phyloP scores from a whole-genome alignment of 1,140 invertebrate genomes.

The Cotesia vestalis region DNA sequence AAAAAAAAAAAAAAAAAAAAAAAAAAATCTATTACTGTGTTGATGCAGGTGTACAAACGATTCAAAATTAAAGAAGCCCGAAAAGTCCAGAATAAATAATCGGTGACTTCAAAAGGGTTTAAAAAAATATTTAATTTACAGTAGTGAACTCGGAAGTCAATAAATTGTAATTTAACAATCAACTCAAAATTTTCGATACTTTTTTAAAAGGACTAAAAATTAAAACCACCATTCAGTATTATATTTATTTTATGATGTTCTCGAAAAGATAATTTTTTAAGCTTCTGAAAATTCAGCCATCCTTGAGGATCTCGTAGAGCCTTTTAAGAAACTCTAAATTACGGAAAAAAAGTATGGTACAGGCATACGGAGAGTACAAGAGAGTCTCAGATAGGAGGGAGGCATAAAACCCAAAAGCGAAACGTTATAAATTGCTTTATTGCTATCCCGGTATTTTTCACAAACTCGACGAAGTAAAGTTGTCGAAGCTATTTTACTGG shows the following conservation, averaged over 20 bases:
- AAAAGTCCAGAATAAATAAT: no score
- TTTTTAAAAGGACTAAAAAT: no score
- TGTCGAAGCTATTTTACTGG: constrained; percentile 50
- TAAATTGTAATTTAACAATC: constrained; percentile 8
- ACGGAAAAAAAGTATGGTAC: neutral
- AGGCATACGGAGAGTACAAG: no score
- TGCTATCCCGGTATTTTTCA: constrained; percentile 46
- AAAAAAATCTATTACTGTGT: neutral
- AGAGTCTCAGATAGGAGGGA: neutral
- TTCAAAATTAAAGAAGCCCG: no score
- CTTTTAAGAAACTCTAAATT: constrained; percentile 19
- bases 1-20: no score
- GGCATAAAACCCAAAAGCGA: constrained; percentile 10
- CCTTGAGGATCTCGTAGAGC: neutral
- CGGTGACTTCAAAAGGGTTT: constrained; percentile 5
- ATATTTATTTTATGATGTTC: neutral
- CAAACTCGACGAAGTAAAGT: constrained; percentile 47
- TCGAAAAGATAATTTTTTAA: neutral
- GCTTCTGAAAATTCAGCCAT: neutral
- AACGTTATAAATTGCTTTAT: constrained; percentile 50
- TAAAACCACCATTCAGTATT: no score
- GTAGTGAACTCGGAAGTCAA: neutral
- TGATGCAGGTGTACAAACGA: no score
- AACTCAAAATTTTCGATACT: neutral
- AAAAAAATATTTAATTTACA: constrained; percentile 14